Conservation (phyloP, 1,140 invertebrate species). For the Pogonomyrmex barbatus region DNA sequence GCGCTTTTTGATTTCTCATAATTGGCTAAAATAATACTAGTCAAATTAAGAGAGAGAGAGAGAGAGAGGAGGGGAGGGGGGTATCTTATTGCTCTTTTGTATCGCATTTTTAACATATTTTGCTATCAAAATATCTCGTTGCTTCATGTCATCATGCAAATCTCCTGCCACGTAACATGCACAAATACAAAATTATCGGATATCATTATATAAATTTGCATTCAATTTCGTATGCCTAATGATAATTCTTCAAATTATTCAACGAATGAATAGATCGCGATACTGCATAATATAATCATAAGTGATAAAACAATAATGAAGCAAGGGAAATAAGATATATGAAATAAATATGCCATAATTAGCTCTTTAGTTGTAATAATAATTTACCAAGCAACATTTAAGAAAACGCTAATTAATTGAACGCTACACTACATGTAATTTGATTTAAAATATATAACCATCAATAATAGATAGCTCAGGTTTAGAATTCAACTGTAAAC, state of each 20-base stretch:
- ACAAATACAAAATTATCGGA: slow-evolving; percentile 21
- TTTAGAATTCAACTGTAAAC: too few relatives aligned
- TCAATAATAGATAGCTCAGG: too few relatives aligned
- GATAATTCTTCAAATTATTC: neutral
- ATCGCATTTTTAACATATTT: neutral
- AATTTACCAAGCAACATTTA: too few relatives aligned
- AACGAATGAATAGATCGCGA: neutral
- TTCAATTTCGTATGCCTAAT: slow-evolving; percentile 1
- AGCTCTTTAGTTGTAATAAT: too few relatives aligned
- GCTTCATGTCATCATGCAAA: neutral
- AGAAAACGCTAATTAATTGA: too few relatives aligned
- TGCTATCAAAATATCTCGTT: neutral
- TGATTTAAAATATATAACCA: too few relatives aligned
- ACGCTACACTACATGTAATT: too few relatives aligned
- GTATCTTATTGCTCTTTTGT: neutral
- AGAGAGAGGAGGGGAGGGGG: too few relatives aligned
- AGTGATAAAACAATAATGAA: neutral
- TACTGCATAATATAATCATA: neutral
- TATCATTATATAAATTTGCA: slow-evolving; percentile 1
- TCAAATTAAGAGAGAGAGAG: too few relatives aligned
- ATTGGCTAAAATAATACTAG: neutral
- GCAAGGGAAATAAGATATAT: too few relatives aligned
- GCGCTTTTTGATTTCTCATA: neutral
- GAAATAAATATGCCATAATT: too few relatives aligned
- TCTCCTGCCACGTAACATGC: neutral